Evolutionary conservation across 2,888 invertebrate genomes (phyloP).

Genomic region (Smittia sp.): DNA sequence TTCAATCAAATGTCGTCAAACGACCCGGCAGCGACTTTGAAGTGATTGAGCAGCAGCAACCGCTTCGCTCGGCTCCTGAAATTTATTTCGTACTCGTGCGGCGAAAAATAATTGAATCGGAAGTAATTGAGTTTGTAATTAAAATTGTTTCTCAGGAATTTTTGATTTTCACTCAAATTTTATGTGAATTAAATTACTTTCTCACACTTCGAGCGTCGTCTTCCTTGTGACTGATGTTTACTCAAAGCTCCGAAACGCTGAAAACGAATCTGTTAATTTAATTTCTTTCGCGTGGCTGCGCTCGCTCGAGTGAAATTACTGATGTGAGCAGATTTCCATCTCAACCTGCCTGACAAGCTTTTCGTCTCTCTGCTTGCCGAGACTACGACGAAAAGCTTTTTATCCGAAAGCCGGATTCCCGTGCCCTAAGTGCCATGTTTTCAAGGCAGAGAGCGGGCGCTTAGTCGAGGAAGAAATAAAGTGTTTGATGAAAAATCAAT

Average conservation of each 20-base stretch:
- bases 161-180: constrained; percentile 13
- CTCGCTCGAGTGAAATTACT: not conserved
- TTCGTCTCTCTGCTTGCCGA: no score
- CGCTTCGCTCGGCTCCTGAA: not conserved
- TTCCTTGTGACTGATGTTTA: not conserved
- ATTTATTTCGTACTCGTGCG: not conserved
- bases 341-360: not conserved
- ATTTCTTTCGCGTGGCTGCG: not conserved
- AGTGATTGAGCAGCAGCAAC: no score
- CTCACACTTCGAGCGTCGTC: not conserved
- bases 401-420: no score
- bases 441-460: no score
- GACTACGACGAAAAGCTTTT: no score
- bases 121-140: constrained; percentile 36
- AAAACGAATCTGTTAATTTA: not conserved
- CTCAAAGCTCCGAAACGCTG: not conserved
- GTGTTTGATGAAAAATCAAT: constrained; percentile 13
- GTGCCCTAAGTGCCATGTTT: not conserved
- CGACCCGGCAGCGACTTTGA: no score
- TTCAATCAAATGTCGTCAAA: no score
- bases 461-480: not conserved
- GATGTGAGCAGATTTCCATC: not conserved
- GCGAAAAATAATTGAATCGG: constrained; percentile 25
- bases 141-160: constrained; percentile 33
- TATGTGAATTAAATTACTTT: not conserved